Conservation (phyloP, 30 jellyfish, hydroid and myxozoan species). For the Hydractinia symbiolongicarpus region DNA sequence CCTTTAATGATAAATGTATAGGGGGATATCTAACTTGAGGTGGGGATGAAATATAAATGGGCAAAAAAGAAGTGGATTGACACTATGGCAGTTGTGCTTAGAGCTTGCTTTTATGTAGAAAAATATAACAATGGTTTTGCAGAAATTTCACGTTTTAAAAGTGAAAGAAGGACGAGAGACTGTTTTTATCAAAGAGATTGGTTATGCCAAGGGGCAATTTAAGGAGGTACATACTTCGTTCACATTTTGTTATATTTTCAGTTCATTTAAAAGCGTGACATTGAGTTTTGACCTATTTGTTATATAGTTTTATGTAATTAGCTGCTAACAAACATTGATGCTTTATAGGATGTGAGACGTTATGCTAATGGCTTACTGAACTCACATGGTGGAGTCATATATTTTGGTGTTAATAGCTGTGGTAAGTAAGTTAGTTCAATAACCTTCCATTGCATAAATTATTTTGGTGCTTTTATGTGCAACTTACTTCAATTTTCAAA, state of each 20-base stretch:
- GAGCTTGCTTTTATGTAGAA: too few species aligned
- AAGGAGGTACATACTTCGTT: slow-evolving; percentile 13
- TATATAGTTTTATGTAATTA: neutral
- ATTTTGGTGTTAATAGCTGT: slow-evolving; percentile 39
- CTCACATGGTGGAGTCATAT: slow-evolving; percentile 74
- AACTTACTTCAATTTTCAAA: too few species aligned
- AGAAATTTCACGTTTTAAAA: neutral
- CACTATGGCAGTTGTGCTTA: too few species aligned
- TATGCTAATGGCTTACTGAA: slow-evolving; percentile 64
- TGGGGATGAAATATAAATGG: too few species aligned
- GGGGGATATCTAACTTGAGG: too few species aligned
- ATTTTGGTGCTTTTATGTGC: too few species aligned
- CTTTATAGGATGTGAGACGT: slow-evolving; percentile 39
- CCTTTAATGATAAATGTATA: too few species aligned
- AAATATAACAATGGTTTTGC: neutral
- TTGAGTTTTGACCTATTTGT: neutral
- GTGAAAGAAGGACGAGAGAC: slow-evolving; percentile 17
- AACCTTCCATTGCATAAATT: too few species aligned
- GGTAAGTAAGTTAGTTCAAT: slow-evolving; percentile 24
- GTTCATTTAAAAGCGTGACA: neutral
- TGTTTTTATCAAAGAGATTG: slow-evolving; percentile 2
- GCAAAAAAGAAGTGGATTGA: too few species aligned
- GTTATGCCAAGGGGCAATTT: slow-evolving; percentile 1
- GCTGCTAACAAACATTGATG: neutral
- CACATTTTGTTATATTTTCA: neutral